Conservation (phyloP, 2,888 invertebrate genomes). For the Drosophila quinaria region DNA sequence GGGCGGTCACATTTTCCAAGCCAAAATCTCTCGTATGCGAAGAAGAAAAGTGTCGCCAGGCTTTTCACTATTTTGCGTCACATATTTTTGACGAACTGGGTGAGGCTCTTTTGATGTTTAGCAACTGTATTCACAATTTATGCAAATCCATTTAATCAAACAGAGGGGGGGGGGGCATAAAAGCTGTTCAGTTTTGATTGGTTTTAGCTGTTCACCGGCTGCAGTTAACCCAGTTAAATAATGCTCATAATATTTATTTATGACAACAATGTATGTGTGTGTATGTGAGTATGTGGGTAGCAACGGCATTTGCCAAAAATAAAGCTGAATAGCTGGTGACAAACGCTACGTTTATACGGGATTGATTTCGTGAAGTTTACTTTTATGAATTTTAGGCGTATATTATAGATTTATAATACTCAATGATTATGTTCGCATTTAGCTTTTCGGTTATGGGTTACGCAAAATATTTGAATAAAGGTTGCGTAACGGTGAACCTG, state of each 20-base stretch:
- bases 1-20: constrained; percentile 28
- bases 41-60: constrained; percentile 47
- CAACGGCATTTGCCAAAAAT: constrained; percentile 47
- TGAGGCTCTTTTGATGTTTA: constrained; percentile 25
- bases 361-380: constrained; percentile 1
- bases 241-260: constrained; percentile 55
- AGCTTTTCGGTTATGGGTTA: no score
- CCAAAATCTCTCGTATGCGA: constrained; percentile 14
- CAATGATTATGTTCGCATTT: no score
- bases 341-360: constrained; percentile 31
- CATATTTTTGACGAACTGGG: constrained; percentile 31
- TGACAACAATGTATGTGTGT: constrained; percentile 37
- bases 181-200: constrained; percentile 35
- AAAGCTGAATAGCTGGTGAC: constrained; percentile 26
- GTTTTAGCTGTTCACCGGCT: constrained; percentile 36
- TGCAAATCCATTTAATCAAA: constrained; percentile 63
- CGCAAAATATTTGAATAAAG: no score
- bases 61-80: constrained; percentile 50
- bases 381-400: background rate
- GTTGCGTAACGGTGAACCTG: no score
- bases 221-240: constrained; percentile 65
- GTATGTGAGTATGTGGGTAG: constrained; percentile 35
- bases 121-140: constrained; percentile 43
- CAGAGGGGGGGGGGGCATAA: background rate
- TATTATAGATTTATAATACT: background rate